Percentiles rank a stretch among this genome's conserved stretches.
phyloP scores from a whole-genome alignment of 2,888 invertebrate genomes.

The Metallyticus violacea region DNA sequence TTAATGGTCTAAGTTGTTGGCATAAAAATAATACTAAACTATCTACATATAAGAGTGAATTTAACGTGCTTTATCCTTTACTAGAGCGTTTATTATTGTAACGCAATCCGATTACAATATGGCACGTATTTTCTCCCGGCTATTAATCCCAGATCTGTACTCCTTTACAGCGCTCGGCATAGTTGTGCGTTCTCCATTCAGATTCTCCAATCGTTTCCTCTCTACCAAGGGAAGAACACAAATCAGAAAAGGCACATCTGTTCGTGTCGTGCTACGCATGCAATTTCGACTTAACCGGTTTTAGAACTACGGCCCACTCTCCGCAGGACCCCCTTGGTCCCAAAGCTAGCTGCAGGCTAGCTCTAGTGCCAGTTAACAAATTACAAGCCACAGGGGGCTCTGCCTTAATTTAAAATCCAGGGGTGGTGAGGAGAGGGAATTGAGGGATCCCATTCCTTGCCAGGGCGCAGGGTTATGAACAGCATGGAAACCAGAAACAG shows the following conservation, averaged over 20 bases:
- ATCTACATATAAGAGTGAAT: too few species aligned
- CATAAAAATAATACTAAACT: too few species aligned
- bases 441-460: background rate
- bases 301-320: background rate
- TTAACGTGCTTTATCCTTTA: too few species aligned
- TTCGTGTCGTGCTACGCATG: background rate
- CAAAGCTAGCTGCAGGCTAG: constrained; percentile 4
- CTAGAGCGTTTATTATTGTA: too few species aligned
- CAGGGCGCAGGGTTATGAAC: background rate
- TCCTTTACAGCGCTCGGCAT: background rate
- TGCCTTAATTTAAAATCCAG: constrained; percentile 17
- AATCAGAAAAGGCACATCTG: background rate
- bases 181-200: background rate
- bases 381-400: constrained; percentile 12
- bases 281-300: constrained; percentile 7
- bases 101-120: too few species aligned
- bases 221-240: background rate
- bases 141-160: background rate
- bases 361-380: constrained; percentile 19
- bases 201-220: background rate
- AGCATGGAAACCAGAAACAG: background rate
- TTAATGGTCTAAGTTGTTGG: too few species aligned
- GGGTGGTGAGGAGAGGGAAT: background rate
- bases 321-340: background rate
- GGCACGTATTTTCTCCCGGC: too few species aligned